Base-by-base conservation (phyloP, 2,797 vertebrate genomes). In the Ispidina picta region DNA sequence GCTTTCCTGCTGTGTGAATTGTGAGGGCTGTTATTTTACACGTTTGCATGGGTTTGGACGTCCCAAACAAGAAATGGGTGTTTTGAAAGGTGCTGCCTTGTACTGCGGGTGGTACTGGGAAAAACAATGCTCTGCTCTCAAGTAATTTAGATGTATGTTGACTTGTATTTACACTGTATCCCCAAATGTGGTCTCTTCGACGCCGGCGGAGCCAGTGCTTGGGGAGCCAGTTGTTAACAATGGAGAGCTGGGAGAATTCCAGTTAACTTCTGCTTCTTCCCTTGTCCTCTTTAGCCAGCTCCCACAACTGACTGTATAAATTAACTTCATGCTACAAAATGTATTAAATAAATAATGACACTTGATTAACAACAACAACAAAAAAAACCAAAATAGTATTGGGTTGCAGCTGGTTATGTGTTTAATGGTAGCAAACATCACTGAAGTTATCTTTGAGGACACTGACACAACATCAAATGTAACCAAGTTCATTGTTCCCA, bases 401-500 rank as follows among this genome's bases (percentile, higher is more conserved):
- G 65, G 26, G 81, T 83, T 91, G 69, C 89, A 90, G 60, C 65
- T 86, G 55, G 11, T 48, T 94, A 83, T 72, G 13, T 74, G 25
- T 70, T 73, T 72, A 74, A 33, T 71, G 65, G 43, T 56, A 77
- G 81, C 62, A 88, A 44, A 25, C 43, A 17, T 77, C 39, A 23
- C 49, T 83, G 37, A 70, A 91, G 31, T 81, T 89, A 28, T 76
- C 62, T 85, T 58, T 72, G 64, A 85, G 83, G 39, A n/a, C 81
- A 35, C 21, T 94, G 86, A 63, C 81, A 83, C 62, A 33, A 46
- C 49, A 68, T 76, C 54, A 59, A 11, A 72, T 59, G 55, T 21
- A 83, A 59, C 65, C 31, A 26, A 92, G 88, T 69, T 90, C 39
- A 25, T 44, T 69, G 83, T 74, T 93, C 91, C 58, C 72, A 49